Evolutionary conservation across 2,888 invertebrate genomes (phyloP).

Genomic region (Fabriciana adippe): DNA sequence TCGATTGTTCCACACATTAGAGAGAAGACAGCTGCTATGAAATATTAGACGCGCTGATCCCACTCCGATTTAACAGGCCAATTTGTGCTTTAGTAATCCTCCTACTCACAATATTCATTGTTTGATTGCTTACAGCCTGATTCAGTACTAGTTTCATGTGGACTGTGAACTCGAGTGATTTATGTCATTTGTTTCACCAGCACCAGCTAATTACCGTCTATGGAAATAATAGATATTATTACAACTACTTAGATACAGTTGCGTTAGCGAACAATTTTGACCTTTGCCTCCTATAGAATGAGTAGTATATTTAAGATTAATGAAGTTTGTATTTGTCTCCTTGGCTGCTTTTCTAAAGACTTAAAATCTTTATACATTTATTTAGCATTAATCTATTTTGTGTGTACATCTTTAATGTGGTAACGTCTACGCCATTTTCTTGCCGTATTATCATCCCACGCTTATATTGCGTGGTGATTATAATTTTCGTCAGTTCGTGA

Average conservation of each 20-base stretch:
- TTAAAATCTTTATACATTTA: conserved; percentile 9
- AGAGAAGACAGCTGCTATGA: conserved; percentile 60
- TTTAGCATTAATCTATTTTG: conserved; percentile 22
- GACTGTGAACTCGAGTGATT: conserved; percentile 63
- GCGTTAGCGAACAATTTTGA: conserved; percentile 47
- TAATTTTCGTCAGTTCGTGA: conserved; percentile 69
- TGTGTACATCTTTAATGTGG: conserved; percentile 20
- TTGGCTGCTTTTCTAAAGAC: conserved; percentile 3
- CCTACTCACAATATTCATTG: conserved; percentile 69
- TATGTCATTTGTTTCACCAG: conserved; percentile 55
- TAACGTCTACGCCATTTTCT: conserved; percentile 52
- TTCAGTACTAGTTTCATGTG: conserved; percentile 69
- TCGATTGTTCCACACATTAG: conserved; percentile 62
- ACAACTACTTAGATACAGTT: conserved; percentile 61
- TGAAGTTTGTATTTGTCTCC: conserved; percentile 19
- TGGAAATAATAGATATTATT: conserved; percentile 50
- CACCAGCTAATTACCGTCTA: conserved; percentile 41
- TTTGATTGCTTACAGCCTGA: conserved; percentile 68
- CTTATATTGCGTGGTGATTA: conserved; percentile 67
- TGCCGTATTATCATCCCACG: conserved; percentile 68
- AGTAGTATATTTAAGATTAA: conserved; percentile 30
- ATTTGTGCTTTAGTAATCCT: conserved; percentile 46
- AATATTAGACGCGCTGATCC: conserved; percentile 59
- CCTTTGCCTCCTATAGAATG: conserved; percentile 47
- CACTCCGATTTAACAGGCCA: conserved; percentile 57